Percentiles rank a stretch among this genome's conserved stretches.
These are phyloP conservation scores for Formicarius rufipectus DNA, from an alignment of 2,113 vertebrate species.

Conservation along the genomic window DNA sequence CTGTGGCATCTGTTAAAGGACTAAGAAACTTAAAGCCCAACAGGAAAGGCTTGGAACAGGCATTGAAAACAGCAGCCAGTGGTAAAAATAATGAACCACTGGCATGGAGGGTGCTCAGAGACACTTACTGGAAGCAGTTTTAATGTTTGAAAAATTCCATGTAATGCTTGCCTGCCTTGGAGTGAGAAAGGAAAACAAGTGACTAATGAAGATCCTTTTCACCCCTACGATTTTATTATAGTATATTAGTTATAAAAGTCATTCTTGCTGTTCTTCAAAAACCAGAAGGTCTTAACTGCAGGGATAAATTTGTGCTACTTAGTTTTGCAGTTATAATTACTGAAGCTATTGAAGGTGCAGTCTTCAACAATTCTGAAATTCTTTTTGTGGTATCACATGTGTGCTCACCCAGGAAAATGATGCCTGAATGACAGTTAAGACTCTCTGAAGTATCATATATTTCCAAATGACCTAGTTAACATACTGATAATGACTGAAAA, in stretches of 20 bases:
- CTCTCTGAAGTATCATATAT: conserved; percentile 52
- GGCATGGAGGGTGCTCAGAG: neutral
- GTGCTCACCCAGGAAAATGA: conserved; percentile 6
- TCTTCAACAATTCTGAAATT: neutral
- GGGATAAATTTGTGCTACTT: neutral
- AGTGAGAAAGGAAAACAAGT: neutral
- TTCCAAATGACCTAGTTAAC: conserved; percentile 62
- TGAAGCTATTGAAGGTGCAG: neutral
- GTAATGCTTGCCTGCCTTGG: neutral
- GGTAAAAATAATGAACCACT: neutral
- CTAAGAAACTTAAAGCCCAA: neutral
- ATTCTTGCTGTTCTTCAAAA: neutral
- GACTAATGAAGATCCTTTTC: neutral
- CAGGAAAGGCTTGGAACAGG: neutral
- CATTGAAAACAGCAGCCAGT: neutral
- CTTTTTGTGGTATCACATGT: conserved; percentile 22
- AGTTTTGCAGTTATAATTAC: conserved; percentile 1
- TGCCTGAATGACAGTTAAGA: conserved; percentile 45
- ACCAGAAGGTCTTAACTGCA: neutral
- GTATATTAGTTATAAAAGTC: neutral
- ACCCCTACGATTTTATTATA: neutral
- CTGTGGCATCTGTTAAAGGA: neutral
- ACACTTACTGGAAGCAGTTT: neutral
- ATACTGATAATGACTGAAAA: conserved; percentile 37
- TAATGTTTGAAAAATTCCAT: neutral